A percentile compares a stretch with the other conserved stretches of the same genome.
Evolutionary conservation across 2,797 vertebrate species (phyloP).

Genomic region (Benthosema pterotum): DNA sequence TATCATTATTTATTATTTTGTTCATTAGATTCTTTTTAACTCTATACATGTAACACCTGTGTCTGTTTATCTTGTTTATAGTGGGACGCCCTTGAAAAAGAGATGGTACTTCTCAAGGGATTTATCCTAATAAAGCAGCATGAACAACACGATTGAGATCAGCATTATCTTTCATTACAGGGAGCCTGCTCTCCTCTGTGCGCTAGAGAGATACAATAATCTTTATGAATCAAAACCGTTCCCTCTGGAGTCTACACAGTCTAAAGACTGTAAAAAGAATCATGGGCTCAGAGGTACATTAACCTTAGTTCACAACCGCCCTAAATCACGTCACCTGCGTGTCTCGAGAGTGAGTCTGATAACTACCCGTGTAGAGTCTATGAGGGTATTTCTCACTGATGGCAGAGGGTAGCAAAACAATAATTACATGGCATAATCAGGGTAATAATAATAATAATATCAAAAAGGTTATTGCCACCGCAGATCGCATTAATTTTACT

Average conservation of each 20-base stretch:
- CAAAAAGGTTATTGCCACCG: too few relatives aligned
- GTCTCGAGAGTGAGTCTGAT: conserved; percentile 15
- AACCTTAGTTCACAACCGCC: conserved; percentile 10
- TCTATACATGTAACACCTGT: too few relatives aligned
- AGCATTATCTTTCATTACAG: neutral
- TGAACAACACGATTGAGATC: neutral
- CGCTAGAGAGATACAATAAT: conserved; percentile 9
- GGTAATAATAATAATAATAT: conserved; percentile 20
- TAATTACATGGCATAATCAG: conserved; percentile 7
- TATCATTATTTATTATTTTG: too few relatives aligned
- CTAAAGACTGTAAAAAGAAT: conserved; percentile 3
- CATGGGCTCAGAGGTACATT: neutral
- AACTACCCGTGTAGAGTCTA: too few relatives aligned
- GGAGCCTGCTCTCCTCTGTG: neutral
- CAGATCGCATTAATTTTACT: too few relatives aligned
- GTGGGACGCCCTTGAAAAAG: too few relatives aligned
- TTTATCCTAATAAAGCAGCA: too few relatives aligned
- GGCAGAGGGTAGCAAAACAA: conserved; percentile 10
- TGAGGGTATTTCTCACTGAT: too few relatives aligned
- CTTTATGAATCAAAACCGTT: conserved; percentile 17
- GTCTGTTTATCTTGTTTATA: too few relatives aligned
- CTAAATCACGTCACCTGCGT: conserved; percentile 17
- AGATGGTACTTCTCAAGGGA: too few relatives aligned
- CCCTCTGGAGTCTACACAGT: conserved; percentile 16
- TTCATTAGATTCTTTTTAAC: too few relatives aligned